Evolutionary conservation across 2,113 vertebrate species (phyloP).

Genomic region (Chascanopsetta lugubris): DNA sequence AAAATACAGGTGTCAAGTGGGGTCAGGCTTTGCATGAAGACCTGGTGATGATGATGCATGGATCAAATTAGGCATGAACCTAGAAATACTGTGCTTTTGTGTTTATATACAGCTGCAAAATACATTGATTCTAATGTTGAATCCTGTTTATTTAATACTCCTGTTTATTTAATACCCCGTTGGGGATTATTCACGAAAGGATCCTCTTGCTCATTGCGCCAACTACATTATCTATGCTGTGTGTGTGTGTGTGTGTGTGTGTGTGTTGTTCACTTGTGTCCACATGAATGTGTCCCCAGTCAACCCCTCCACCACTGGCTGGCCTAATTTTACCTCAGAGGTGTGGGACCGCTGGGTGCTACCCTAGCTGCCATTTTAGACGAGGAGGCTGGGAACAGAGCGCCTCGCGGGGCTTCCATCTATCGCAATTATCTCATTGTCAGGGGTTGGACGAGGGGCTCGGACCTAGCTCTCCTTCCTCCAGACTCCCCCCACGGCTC

Average conservation of each 20-base stretch:
- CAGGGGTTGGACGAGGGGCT: conserved; percentile 71
- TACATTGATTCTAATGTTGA: background rate
- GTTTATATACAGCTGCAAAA: conserved; percentile 4
- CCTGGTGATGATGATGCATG: background rate
- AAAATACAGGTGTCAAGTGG: background rate
- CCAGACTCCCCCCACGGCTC: conserved; percentile 49
- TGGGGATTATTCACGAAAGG: conserved; percentile 5
- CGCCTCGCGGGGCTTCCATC: conserved; percentile 62
- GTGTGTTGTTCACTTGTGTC: conserved; percentile 52
- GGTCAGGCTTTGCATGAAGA: background rate
- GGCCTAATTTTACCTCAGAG: conserved; percentile 78
- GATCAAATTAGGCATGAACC: background rate
- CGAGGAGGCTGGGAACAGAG: conserved; percentile 53
- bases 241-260: conserved; percentile 7
- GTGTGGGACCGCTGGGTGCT: conserved; percentile 76
- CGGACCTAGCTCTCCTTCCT: conserved; percentile 61
- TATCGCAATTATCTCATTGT: conserved; percentile 74
- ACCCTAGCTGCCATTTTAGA: conserved; percentile 76
- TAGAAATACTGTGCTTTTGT: background rate
- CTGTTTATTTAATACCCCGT: conserved; percentile 3
- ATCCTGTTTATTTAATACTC: conserved; percentile 12
- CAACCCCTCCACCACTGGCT: conserved; percentile 63
- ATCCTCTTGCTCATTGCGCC: conserved; percentile 9
- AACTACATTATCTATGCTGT: conserved; percentile 6
- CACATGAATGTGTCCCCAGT: conserved; percentile 59